Conservation (phyloP, 2,888 invertebrate species). For the Drosophila diplacantha region DNA sequence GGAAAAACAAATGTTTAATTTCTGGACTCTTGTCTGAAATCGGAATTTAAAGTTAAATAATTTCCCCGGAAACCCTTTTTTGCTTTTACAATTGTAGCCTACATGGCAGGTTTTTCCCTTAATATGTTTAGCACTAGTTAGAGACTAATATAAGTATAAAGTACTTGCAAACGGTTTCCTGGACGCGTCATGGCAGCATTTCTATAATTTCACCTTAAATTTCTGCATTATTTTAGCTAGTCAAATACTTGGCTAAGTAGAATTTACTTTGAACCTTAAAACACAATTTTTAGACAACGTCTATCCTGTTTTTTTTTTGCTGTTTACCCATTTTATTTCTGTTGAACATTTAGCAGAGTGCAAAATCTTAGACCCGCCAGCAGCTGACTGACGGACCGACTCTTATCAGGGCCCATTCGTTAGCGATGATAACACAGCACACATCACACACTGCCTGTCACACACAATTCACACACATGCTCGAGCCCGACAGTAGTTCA, state of each 20-base stretch:
- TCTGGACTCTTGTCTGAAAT: not conserved
- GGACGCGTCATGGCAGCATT: not conserved
- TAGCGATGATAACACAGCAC: constrained; percentile 23
- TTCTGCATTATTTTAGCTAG: not conserved
- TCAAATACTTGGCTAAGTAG: not conserved
- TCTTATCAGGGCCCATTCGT: constrained; percentile 15
- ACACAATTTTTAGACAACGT: not conserved
- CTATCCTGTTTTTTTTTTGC: constrained; percentile 4
- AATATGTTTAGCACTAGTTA: not conserved
- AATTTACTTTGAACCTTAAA: not conserved
- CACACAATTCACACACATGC: constrained; percentile 7
- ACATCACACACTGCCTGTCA: constrained; percentile 13
- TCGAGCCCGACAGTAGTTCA: constrained; percentile 22
- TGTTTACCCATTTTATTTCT: constrained; percentile 13
- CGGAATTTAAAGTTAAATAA: not conserved
- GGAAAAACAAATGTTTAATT: not conserved
- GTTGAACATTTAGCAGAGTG: constrained; percentile 12
- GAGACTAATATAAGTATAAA: not conserved
- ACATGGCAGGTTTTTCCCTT: not conserved
- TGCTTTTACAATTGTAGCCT: not conserved
- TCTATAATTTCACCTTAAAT: not conserved
- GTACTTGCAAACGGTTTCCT: not conserved
- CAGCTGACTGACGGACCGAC: constrained; percentile 7
- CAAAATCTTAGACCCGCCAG: constrained; percentile 35
- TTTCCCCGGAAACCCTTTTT: not conserved